Evolutionary conservation across 2,888 invertebrate species (phyloP).

Genomic region (Drosophila multiciliata): DNA sequence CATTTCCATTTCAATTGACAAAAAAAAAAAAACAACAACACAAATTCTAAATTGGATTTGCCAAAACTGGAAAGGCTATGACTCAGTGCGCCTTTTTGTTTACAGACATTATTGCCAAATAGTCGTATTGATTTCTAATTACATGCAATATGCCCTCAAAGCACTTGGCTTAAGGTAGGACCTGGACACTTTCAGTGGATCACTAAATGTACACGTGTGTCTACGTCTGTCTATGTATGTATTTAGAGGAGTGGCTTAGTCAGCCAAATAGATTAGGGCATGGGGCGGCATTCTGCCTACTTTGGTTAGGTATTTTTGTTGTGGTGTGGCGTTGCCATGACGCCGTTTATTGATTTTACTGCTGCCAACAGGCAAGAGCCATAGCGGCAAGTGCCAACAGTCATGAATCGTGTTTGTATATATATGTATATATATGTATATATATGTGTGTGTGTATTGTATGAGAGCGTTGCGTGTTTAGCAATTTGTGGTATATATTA

Average conservation of each 20-base stretch:
- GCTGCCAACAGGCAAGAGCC: conserved; percentile 31
- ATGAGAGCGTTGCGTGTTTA: conserved; percentile 65
- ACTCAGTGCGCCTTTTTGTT: conserved; percentile 5
- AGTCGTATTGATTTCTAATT: conserved; percentile 74
- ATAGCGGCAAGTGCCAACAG: conserved; percentile 48
- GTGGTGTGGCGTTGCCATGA: conserved; percentile 73
- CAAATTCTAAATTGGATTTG: conserved; percentile 31
- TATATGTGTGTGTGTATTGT: conserved; percentile 5
- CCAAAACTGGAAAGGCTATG: conserved; percentile 5
- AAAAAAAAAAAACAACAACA: conserved; percentile 29
- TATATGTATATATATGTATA: not conserved
- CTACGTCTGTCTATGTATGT: conserved; percentile 1
- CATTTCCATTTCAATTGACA: conserved; percentile 70
- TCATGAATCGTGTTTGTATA: conserved; percentile 69
- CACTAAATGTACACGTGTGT: conserved; percentile 2
- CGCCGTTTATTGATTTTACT: conserved; percentile 74
- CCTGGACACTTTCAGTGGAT: conserved; percentile 18
- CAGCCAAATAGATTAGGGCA: conserved; percentile 51
- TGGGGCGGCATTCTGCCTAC: conserved; percentile 40
- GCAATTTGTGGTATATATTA: conserved; percentile 76
- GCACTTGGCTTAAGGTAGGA: conserved; percentile 68
- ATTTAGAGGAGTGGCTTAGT: conserved; percentile 47
- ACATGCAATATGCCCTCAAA: conserved; percentile 50
- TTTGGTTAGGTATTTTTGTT: conserved; percentile 64
- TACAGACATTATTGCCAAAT: conserved; percentile 48